A percentile compares a stretch with the other conserved stretches of the same genome.
phyloP scores from a whole-genome alignment of 2,113 vertebrate genomes.

The Stegostoma tigrinum region DNA sequence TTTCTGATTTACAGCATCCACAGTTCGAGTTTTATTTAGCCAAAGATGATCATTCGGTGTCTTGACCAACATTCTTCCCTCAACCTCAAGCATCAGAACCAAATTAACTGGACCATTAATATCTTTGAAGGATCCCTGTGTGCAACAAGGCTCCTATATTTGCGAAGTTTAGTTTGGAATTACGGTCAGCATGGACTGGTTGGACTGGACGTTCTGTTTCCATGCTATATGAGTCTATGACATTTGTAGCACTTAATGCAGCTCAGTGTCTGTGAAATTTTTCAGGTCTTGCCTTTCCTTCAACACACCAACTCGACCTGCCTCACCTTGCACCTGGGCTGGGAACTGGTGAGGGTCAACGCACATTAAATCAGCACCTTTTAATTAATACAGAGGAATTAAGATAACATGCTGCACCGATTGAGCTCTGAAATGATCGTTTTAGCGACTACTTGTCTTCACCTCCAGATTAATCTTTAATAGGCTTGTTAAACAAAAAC shows the following conservation, averaged over 20 bases:
- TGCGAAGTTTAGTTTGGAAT: background rate
- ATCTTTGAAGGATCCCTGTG: background rate
- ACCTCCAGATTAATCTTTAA: slow-evolving; percentile 2
- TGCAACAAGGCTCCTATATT: background rate
- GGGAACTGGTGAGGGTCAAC: background rate
- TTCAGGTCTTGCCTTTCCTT: too few species aligned
- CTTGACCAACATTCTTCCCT: background rate
- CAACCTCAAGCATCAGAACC: background rate
- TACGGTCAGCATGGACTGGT: too few species aligned
- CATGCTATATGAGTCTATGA: too few species aligned
- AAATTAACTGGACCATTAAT: background rate
- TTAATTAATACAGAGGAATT: background rate
- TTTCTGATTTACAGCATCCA: too few species aligned
- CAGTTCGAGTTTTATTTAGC: background rate
- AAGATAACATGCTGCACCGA: background rate
- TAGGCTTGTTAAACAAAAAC: slow-evolving; percentile 35
- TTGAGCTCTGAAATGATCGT: slow-evolving; percentile 5
- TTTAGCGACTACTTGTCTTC: slow-evolving; percentile 27
- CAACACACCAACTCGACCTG: background rate
- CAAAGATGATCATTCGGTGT: background rate
- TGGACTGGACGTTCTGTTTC: too few species aligned
- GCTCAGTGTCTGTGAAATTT: background rate
- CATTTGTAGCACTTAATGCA: background rate
- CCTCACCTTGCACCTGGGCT: background rate
- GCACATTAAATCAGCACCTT: background rate